phyloP scores from a whole-genome alignment of 92 coral and sea anemone species.

The Bergia puertoricense region DNA sequence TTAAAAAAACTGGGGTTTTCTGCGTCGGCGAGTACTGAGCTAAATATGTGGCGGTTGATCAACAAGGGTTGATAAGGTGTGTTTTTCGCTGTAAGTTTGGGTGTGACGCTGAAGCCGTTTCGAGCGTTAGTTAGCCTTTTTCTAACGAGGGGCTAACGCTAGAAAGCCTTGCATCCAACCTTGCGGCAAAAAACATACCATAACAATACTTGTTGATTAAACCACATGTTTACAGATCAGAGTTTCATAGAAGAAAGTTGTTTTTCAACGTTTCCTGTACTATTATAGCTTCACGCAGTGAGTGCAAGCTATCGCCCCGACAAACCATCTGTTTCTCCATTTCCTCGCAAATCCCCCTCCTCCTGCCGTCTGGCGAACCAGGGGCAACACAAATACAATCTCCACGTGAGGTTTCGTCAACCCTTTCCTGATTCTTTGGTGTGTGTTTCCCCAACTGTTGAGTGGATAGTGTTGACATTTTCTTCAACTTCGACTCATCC shows the following conservation, averaged over 20 bases:
- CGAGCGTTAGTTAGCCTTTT: neutral
- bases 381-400: neutral
- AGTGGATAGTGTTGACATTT: neutral
- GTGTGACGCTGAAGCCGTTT: neutral
- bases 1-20: no score
- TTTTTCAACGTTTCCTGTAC: slow-evolving; percentile 54
- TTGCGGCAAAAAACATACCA: no score
- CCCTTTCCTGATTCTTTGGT: neutral
- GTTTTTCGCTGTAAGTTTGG: no score
- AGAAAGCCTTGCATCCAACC: no score
- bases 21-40: no score
- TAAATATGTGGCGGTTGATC: no score
- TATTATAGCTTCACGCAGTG: slow-evolving; percentile 54
- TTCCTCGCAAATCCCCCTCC: slow-evolving; percentile 67
- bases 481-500: slow-evolving; percentile 26
- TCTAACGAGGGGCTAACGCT: neutral
- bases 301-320: slow-evolving; percentile 52
- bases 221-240: neutral
- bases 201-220: neutral
- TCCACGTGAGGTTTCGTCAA: neutral
- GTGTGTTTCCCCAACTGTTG: neutral
- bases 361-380: slow-evolving; percentile 34
- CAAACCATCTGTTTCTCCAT: slow-evolving; percentile 49
- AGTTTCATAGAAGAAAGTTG: slow-evolving; percentile 36
- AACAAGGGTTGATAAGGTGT: no score